Base-by-base conservation (phyloP, 2,888 invertebrate species). In the Quadriops clusia region DNA sequence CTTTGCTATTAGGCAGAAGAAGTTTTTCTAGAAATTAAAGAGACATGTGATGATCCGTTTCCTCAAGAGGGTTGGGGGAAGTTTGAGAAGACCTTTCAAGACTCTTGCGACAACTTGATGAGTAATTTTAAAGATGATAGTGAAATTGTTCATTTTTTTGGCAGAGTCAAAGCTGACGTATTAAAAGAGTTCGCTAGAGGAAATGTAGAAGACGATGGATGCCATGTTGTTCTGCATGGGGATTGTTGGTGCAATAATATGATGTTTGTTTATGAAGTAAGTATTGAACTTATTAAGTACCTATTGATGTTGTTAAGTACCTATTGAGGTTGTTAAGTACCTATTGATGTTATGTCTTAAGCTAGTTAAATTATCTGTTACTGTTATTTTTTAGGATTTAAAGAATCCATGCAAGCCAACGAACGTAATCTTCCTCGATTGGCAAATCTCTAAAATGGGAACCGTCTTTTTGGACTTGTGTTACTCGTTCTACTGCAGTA, bases 181-280 rank as follows among this genome's bases (percentile, higher is more conserved):
- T 30, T 22, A 13, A 11, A 18, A 5, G 24, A 30, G 11, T 21
- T 34, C 22, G 23, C 16, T 1, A 14, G 20, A n/a, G 12, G 21
- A 12, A 15, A 7, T 5, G 11, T 18, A 16, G n/a, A 2, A 3
- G 20, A 34, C 18, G n/a, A 18, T 3, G 20, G 30, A 12, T n/a
- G n/a, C n/a, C 25, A 14, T 5, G 16, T 34, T 18, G 17, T 34
- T 5, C 30, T 21, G 1, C 34, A 34, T 17, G 34, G 34, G 5
- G 34, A 34, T 17, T 15, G 29, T 11, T 34, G 34, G 34, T 9
- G 29, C 17, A 34, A 34, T 12, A 34, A 34, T 17, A 24, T 34
- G 5, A 16, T 34, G 9, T 34, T 34, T 24, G 30, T 30, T 20
- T 30, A 30, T 10, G 21, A 25, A 22, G 33, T n/a, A n/a, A n/a